Conservation (phyloP, 2,888 invertebrate genomes). For the Amiota mariae region DNA sequence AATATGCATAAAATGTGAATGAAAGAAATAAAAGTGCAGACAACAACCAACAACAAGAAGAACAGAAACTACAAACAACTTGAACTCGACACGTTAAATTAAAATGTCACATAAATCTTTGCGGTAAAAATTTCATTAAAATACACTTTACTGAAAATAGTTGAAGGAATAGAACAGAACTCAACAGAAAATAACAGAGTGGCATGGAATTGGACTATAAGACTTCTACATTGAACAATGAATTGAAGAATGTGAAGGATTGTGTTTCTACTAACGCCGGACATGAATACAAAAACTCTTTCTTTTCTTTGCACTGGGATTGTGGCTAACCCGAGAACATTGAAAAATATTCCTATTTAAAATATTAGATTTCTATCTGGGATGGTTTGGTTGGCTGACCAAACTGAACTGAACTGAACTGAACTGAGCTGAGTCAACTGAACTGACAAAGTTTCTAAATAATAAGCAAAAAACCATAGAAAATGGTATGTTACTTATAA, state of each 20-base stretch:
- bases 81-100: constrained; percentile 67
- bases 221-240: not conserved
- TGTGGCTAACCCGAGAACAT: constrained; percentile 16
- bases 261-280: too few species aligned
- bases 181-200: constrained; percentile 6
- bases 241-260: not conserved
- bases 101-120: constrained; percentile 72
- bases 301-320: constrained; percentile 46
- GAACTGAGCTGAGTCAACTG: not conserved
- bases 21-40: not conserved
- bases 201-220: not conserved
- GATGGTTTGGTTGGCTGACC: too few species aligned
- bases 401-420: too few species aligned
- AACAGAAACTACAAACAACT: constrained; percentile 50
- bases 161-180: constrained; percentile 35
- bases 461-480: constrained; percentile 16
- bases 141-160: constrained; percentile 64
- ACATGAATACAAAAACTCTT: too few species aligned
- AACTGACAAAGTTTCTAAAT: constrained; percentile 17
- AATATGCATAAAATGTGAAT: constrained; percentile 24
- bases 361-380: constrained; percentile 7
- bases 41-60: not conserved
- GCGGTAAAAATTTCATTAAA: constrained; percentile 70
- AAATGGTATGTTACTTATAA: not conserved
- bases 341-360: constrained; percentile 6